Evolutionary conservation across 2,888 invertebrate genomes (phyloP).

Genomic region (Cryptus viduatorius): DNA sequence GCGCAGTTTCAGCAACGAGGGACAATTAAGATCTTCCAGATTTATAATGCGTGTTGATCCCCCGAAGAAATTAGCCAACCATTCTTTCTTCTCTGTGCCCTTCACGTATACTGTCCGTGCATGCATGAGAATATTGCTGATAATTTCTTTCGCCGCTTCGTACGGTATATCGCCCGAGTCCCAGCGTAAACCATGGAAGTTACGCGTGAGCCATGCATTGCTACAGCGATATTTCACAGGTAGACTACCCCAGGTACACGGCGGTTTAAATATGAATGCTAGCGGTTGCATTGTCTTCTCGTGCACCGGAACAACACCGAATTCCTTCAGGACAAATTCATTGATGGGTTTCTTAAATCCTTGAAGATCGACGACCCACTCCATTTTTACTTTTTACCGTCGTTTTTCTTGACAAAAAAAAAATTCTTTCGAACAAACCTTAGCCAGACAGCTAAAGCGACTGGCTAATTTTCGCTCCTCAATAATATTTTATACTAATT

Average conservation of each 20-base stretch:
- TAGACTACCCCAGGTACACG: constrained; percentile 3
- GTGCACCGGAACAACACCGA: constrained; percentile 27
- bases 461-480: background rate
- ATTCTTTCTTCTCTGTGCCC: constrained; percentile 21
- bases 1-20: background rate
- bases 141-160: background rate
- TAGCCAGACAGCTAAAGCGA: background rate
- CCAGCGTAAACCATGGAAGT: constrained; percentile 20
- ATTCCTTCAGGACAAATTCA: constrained; percentile 54
- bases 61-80: background rate
- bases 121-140: background rate
- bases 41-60: background rate
- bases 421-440: background rate
- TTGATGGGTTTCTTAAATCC: constrained; percentile 40
- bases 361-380: constrained; percentile 47
- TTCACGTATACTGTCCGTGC: constrained; percentile 21
- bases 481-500: constrained; percentile 8
- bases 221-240: constrained; percentile 14
- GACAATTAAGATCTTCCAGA: constrained; percentile 3
- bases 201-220: constrained; percentile 18
- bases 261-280: constrained; percentile 38
- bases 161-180: constrained; percentile 21
- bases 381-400: background rate
- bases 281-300: background rate
- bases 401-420: background rate